Base-by-base conservation (phyloP, 2,888 invertebrate species). In the Helleia helle region DNA sequence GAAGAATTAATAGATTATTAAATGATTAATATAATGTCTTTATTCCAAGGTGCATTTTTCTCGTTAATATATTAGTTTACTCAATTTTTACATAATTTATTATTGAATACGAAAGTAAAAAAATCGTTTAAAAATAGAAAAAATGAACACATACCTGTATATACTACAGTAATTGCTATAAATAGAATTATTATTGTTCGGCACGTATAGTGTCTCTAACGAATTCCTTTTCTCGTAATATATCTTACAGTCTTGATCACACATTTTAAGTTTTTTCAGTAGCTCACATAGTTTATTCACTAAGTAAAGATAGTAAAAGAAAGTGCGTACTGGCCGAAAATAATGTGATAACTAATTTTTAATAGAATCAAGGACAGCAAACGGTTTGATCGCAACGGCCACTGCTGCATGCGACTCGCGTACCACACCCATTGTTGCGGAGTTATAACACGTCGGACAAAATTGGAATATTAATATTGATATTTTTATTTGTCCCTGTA, bases 101-200 rank as follows among this genome's bases (percentile, higher is more conserved):
- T n/a, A n/a, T n/a, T n/a, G n/a, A n/a, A n/a, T n/a, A n/a, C n/a
- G n/a, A n/a, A n/a, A n/a, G n/a, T n/a, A n/a, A n/a, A n/a, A n/a
- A n/a, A n/a, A n/a, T n/a, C n/a, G n/a, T n/a, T n/a, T n/a, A 5
- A 18, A 18, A 12, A 5, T 11, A 18, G 11, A n/a, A n/a, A n/a
- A n/a, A n/a, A n/a, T n/a, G n/a, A n/a, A n/a, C 14, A 39, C 42
- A 26, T 69, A 86, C 86, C 86, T 85, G 76, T 85, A 85, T 57
- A 86, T 84, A 49, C 86, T 86, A 68, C 87, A 87, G 71, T 88
- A 88, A 68, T 86, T 87, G 67, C 86, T 87, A 59, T 85, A 86
- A 47, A 85, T 65, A 9, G 85, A 85, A 51, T 80, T 79, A 50
- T 84, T 79, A 47, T 83, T 83, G 49, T 77, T 74, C 8, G 74